phyloP scores from a whole-genome alignment of 1,140 invertebrate genomes.

The Druon quercuslanigerum region DNA sequence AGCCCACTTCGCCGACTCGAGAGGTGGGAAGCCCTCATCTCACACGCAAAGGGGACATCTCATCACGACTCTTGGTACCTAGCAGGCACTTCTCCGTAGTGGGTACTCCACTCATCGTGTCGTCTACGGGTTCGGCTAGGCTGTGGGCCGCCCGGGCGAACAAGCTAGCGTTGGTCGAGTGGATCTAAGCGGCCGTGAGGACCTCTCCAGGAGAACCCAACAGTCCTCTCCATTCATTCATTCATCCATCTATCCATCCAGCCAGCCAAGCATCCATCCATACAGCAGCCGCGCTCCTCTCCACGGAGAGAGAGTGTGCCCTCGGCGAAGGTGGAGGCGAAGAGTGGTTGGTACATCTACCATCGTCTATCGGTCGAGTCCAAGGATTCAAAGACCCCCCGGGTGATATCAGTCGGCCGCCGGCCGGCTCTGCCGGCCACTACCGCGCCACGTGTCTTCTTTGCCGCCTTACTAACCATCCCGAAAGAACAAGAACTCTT shows the following conservation, averaged over 20 bases:
- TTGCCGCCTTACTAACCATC: background rate
- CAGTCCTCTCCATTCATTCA: slow-evolving; percentile 75
- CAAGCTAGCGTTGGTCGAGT: slow-evolving; percentile 66
- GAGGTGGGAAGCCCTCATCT: slow-evolving; percentile 61
- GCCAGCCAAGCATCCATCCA: slow-evolving; percentile 54
- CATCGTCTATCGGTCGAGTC: slow-evolving; percentile 70
- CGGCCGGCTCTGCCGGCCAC: slow-evolving; percentile 73
- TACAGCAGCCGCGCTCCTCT: slow-evolving; percentile 61
- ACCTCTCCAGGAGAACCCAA: slow-evolving; percentile 75
- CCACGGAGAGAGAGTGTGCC: slow-evolving; percentile 69
- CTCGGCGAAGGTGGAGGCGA: slow-evolving; percentile 71
- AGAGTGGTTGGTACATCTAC: slow-evolving; percentile 68
- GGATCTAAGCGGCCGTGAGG: slow-evolving; percentile 76
- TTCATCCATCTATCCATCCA: slow-evolving; percentile 68
- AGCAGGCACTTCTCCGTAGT: slow-evolving; percentile 74
- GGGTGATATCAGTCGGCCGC: slow-evolving; percentile 71
- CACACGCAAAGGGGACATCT: slow-evolving; percentile 73
- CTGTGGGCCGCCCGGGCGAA: slow-evolving; percentile 51
- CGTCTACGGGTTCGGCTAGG: slow-evolving; percentile 60
- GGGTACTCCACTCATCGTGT: slow-evolving; percentile 72
- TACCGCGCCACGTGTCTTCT: slow-evolving; percentile 54
- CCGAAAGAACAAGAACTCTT: background rate
- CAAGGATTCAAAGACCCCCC: slow-evolving; percentile 68
- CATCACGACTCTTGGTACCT: slow-evolving; percentile 71
- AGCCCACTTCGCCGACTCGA: slow-evolving; percentile 42